Evolutionary conservation across 2,888 invertebrate species (phyloP), one percentile per base, ranked within the genome.

Genomic region (Eumacrocentrus americanus): DNA sequence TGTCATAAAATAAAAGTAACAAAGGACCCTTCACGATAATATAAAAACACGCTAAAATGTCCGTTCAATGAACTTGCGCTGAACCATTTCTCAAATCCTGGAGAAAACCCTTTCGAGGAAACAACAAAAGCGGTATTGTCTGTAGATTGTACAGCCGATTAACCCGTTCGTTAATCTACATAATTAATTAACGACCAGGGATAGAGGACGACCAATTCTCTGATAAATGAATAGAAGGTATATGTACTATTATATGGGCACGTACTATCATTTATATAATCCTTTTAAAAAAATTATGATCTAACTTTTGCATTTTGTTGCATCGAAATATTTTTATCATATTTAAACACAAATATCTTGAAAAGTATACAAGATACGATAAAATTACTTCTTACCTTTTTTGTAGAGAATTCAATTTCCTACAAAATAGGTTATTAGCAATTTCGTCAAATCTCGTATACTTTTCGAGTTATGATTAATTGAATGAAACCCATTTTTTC

Each of bases 111-210:
- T 62, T 62, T 61, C 38, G 48, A 52, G 51, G 52, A 56, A 50
- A 59, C 51, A 63, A 50, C 35, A 58, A 65, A 60, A 64, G 62
- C 55, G 60, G 54, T 58, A 61, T 64, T 64, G 62, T 63, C 52
- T 58, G 25, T 38, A 62, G 66, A 64, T 63, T 57, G 64, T 58
- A 61, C 61, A 37, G 55, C 23, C 62, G 66, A 65, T 67, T 61
- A 67, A 62, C 63, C 57, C 60, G 58, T 67, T 60, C 58, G 65
- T 67, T 65, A 65, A 67, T 65, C 62, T 63, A 51, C 61, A 67
- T 67, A 67, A 67, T 67, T 67, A 67, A 65, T 67, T 63, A 67
- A 60, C 61, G 55, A 57, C 44, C 46, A 53, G 60, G 60, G 60
- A 51, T 9, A 51, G 40, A 44, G 35, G 44, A 40, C 44, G 22